Evolutionary conservation across 2,113 vertebrate genomes (phyloP), one percentile per base, ranked within the genome.

Genomic region (Pionites leucogaster): DNA sequence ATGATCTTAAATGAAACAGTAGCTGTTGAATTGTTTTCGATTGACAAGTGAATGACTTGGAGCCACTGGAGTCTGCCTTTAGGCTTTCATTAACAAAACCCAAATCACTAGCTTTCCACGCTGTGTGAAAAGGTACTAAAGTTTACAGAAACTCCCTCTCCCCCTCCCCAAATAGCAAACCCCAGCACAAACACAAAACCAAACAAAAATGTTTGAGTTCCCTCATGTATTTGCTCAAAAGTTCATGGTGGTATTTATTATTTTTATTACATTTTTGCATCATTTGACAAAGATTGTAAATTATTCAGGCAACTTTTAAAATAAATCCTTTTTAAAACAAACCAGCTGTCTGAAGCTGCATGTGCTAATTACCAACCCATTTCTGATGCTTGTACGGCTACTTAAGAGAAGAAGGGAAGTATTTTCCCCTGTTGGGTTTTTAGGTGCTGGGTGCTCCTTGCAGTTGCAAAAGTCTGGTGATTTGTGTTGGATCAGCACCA

Each of bases 401-500:
- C 25, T 57, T 19, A 35, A 15, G 22, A 19, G 74, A 33, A 33
- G 83, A 4, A 53, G 42, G 18, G 17, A 23, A 28, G 1, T 4
- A 2, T 8, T 86, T 77, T 31, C 35, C 25, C 64, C 28, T 10
- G 20, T 3, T 71, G 77, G 53, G 29, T 7, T 60, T 76, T 46
- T 39, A 82, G 80, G 50, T 46, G 29, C 65, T 65, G 37, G 23
- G 27, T 78, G 46, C 50, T 55, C 37, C 13, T 28, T 23, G 9
- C 17, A 12, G 13, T 24, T 77, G 64, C 41, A n/a, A 4, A 7
- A 23, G 7, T 11, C 14, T 28, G 62, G 10, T 59, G 46, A 29
- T 50, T 62, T 9, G 0, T 9, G 44, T 35, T 4, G 5, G 25
- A 8, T 39, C 42, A 37, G 3, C 52, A 11, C n/a, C 6, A 0